phyloP scores from a whole-genome alignment of 2,888 invertebrate species.

The Druceiella hillmani region DNA sequence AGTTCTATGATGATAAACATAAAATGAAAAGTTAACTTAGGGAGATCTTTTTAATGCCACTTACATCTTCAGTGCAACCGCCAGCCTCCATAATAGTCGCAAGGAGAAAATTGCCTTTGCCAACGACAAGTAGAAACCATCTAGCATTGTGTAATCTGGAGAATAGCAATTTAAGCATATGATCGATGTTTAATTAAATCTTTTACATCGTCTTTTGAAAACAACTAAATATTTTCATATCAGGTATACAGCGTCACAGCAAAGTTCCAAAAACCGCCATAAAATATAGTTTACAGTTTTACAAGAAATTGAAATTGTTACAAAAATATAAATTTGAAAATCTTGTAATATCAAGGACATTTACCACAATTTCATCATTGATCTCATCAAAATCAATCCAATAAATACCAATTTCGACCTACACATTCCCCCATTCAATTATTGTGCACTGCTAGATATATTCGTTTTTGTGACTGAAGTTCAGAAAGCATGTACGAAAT shows the following conservation, averaged over 20 bases:
- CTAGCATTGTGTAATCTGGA: conserved; percentile 55
- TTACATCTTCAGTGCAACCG: conserved; percentile 63
- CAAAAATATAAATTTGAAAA: no score
- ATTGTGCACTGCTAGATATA: no score
- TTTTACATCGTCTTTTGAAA: no score
- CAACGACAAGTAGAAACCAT: conserved; percentile 70
- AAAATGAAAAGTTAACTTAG: conserved; percentile 1
- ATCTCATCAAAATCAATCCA: no score
- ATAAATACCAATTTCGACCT: no score
- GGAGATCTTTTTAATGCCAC: conserved; percentile 19
- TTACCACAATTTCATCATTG: no score
- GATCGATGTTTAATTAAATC: not conserved
- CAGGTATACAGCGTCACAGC: not conserved
- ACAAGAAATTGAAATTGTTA: no score
- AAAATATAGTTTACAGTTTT: not conserved
- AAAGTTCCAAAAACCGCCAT: not conserved
- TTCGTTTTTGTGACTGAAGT: no score
- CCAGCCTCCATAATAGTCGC: conserved; percentile 71
- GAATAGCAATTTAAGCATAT: conserved; percentile 18
- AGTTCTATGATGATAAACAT: conserved; percentile 3
- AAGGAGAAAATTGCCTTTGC: conserved; percentile 64
- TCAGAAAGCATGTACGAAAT: no score
- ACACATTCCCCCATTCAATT: no score
- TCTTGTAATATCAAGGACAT: no score
- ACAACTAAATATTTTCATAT: no score